Percentiles rank a stretch among this genome's conserved stretches.
phyloP scores from a whole-genome alignment of 2,888 invertebrate species.

The Cryptus viduatorius region DNA sequence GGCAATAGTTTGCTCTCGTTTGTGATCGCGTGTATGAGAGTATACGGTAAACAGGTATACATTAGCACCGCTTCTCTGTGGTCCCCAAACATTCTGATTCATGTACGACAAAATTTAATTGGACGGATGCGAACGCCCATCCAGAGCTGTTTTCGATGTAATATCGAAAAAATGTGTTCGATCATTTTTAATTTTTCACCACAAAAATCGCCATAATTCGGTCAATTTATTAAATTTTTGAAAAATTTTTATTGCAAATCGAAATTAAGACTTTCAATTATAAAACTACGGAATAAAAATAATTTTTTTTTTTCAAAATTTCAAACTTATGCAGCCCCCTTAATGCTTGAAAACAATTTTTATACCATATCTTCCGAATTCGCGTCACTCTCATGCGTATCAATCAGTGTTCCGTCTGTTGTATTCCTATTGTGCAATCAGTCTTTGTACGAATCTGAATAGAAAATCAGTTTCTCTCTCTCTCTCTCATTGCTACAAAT shows the following conservation, averaged over 20 bases:
- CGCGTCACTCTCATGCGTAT: background rate
- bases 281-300: no score
- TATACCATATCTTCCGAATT: no score
- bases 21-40: slow-evolving; percentile 42
- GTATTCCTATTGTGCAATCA: background rate
- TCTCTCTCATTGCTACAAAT: background rate
- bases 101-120: slow-evolving; percentile 69
- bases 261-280: no score
- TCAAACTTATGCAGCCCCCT: no score
- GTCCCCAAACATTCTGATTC: slow-evolving; percentile 66
- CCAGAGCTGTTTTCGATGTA: background rate
- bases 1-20: slow-evolving; percentile 77
- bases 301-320: no score
- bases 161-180: background rate
- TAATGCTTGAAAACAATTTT: no score
- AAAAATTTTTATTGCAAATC: no score
- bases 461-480: slow-evolving; percentile 4
- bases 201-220: no score
- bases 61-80: background rate
- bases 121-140: slow-evolving; percentile 69
- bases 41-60: background rate
- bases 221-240: no score
- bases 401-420: background rate
- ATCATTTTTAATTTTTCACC: background rate
- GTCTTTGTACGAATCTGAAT: background rate